Percentiles rank a stretch among this genome's conserved stretches.
Evolutionary conservation across 2,797 vertebrate species (phyloP).

Genomic region (Emys orbicularis): DNA sequence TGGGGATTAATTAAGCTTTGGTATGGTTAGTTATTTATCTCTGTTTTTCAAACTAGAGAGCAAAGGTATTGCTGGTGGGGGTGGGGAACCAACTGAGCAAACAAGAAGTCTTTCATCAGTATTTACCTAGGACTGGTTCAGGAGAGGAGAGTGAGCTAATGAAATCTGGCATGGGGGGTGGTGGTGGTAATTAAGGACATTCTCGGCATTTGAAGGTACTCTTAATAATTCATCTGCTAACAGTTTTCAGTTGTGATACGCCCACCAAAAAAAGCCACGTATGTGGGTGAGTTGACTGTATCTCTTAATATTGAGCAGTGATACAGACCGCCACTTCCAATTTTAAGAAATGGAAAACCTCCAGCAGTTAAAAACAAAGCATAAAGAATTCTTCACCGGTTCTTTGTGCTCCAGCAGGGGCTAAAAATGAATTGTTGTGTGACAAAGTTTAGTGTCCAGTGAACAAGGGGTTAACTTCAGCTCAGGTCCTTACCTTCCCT

Average conservation of each 20-base stretch:
- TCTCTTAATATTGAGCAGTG: neutral
- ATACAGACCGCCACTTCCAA: neutral
- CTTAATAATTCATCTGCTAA: neutral
- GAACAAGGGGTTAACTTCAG: neutral
- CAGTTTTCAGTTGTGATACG: neutral
- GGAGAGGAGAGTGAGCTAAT: neutral
- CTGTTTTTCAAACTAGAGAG: neutral
- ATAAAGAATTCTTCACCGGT: neutral
- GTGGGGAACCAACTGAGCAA: neutral
- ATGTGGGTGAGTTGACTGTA: neutral
- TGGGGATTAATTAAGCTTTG: neutral
- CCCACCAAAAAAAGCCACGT: neutral
- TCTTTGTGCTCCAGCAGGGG: neutral
- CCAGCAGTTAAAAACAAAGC: neutral
- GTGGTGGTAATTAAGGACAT: neutral
- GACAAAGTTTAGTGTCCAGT: neutral
- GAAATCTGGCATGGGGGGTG: neutral
- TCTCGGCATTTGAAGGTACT: neutral
- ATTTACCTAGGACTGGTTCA: neutral
- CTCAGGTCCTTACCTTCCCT: accelerated
- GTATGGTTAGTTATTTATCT: neutral
- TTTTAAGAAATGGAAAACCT: neutral
- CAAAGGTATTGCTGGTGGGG: neutral
- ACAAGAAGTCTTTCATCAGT: neutral
- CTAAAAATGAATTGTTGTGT: neutral